Conservation (phyloP, 2,888 invertebrate genomes). For the Stegophylla sp. region DNA sequence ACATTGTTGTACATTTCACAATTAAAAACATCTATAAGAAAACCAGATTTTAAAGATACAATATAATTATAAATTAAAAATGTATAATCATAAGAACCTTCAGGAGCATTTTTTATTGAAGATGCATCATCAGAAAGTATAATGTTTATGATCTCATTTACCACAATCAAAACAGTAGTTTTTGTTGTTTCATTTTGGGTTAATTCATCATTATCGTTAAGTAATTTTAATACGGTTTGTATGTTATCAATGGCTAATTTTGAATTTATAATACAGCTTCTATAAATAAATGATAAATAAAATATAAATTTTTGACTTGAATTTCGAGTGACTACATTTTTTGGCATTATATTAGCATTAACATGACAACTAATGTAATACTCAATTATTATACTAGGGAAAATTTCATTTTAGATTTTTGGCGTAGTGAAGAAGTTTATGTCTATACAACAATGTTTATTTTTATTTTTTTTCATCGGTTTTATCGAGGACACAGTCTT, state of each 20-base stretch:
- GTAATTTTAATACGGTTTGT: conserved; percentile 42
- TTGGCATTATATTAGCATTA: no score
- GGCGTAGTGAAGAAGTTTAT: no score
- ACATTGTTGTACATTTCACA: conserved; percentile 38
- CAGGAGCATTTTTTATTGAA: not conserved
- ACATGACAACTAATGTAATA: no score
- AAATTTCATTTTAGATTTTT: no score
- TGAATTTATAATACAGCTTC: conserved; percentile 1
- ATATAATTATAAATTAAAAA: not conserved
- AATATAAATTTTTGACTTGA: no score
- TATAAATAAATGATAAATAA: conserved; percentile 5
- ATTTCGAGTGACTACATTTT: no score
- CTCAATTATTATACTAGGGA: no score
- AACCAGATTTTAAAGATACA: not conserved
- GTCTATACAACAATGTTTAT: no score
- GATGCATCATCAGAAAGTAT: conserved; percentile 9
- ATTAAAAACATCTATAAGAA: conserved; percentile 7
- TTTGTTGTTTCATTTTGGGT: conserved; percentile 12
- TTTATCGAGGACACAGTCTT: no score
- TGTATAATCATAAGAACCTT: conserved; percentile 24
- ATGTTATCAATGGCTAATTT: conserved; percentile 23
- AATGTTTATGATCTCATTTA: conserved; percentile 42
- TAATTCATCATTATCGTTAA: conserved; percentile 29
- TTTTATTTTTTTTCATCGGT: no score
- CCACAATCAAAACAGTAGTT: conserved; percentile 46